Evolutionary conservation across 2,888 invertebrate species (phyloP), one percentile per base, ranked within the genome.

Genomic region (Eilema sororculum): DNA sequence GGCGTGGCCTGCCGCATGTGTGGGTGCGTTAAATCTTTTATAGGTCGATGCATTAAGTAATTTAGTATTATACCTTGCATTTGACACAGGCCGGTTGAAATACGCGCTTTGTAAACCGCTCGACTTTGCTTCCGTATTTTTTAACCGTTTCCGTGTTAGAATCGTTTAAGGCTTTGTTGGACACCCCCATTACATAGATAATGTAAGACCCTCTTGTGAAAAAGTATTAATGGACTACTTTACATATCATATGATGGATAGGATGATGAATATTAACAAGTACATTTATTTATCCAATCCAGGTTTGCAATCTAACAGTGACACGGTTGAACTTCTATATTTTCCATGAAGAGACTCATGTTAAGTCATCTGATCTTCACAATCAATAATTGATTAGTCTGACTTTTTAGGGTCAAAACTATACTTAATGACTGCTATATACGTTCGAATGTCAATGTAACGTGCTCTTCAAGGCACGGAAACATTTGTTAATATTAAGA

Each of bases 31-130:
- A 93, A 93, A 94, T 94, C 94, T 94, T 94, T 94, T 93, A 94
- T 94, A 94, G 94, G 92, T 94, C 92, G 93, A 85, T 94, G 94
- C 94, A 93, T 94, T 94, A 92, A 93, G 93, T 94, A 93, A 94
- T 95, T 94, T 94, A 95, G 88, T 93, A 91, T 92, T 90, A 92
- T 92, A 88, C 88, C 87, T 88, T 94, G 94, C 93, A 91, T 91
- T 93, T 93, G 94, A 93, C 90, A 88, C 85, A 80, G 85, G 84
- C 83, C 78, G 77, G 72, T 69, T 79, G 77, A 79, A 75, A 83
- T 81, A 77, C 74, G 76, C 73, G 72, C 65, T 65, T 62, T 64
- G 73, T 62, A 41, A 68, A 67, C 60, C 69, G 57, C 30, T 63
- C 12, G 57, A 67, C 60, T 24, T 59, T 64, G 59, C 63, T 76